Evolutionary conservation across 2,888 invertebrate genomes (phyloP).

Genomic region (Xestia sexstrigata): DNA sequence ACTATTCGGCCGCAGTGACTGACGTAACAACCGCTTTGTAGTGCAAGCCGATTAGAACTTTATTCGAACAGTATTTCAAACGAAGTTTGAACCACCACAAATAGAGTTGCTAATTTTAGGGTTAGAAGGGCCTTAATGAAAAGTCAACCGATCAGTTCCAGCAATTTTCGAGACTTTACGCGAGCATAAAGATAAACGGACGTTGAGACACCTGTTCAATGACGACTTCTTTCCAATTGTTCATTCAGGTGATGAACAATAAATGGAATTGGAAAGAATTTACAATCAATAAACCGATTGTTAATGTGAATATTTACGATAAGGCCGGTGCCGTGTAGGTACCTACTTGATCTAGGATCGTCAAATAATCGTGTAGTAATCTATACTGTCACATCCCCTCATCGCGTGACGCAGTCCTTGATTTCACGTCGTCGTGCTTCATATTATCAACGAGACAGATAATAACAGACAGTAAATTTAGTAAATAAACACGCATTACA

Average conservation of each 20-base stretch:
- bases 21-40: too few relatives aligned
- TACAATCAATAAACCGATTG: conserved; percentile 40
- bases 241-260: conserved; percentile 24
- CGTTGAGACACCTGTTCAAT: conserved; percentile 8
- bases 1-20: too few relatives aligned
- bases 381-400: conserved; percentile 59
- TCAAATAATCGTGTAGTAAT: conserved; percentile 41
- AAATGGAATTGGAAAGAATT: conserved; percentile 21
- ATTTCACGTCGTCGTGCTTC: conserved; percentile 46
- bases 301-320: conserved; percentile 43
- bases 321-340: conserved; percentile 12
- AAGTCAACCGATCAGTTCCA: conserved; percentile 22
- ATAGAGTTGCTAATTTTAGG: too few relatives aligned
- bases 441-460: conserved; percentile 53
- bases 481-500: conserved; percentile 51
- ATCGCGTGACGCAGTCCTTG: conserved; percentile 64
- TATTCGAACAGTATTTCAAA: too few relatives aligned
- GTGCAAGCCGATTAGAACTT: too few relatives aligned
- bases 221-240: too few relatives aligned
- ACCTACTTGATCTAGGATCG: conserved; percentile 21
- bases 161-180: conserved; percentile 31
- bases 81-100: too few relatives aligned
- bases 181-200: conserved; percentile 36
- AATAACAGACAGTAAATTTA: conserved; percentile 40
- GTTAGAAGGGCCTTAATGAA: too few relatives aligned